Conservation (phyloP, 2,888 invertebrate genomes). For the Eudemis profundana region DNA sequence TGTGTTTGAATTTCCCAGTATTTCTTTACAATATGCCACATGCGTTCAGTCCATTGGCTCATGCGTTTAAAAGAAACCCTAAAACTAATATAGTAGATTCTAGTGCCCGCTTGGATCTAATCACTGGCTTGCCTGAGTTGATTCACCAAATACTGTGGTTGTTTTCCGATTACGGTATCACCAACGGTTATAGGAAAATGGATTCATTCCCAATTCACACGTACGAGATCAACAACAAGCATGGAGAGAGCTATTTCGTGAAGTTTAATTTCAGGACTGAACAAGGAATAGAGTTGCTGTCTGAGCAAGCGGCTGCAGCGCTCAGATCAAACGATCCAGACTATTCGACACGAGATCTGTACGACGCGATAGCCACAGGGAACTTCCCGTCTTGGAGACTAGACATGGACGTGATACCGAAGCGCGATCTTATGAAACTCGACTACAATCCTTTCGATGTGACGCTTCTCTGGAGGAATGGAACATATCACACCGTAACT, state of each 20-base stretch:
- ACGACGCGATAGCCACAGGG: background rate
- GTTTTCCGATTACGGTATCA: no score
- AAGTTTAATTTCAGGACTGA: background rate
- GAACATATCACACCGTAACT: conserved; percentile 90
- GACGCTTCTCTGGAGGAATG: conserved; percentile 87
- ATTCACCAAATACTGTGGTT: no score
- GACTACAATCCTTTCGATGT: background rate
- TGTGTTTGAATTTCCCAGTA: background rate
- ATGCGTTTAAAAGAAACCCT: no score
- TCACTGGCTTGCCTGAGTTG: no score
- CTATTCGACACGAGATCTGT: background rate
- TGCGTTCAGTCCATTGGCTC: background rate
- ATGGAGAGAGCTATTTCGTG: background rate
- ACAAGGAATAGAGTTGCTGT: background rate
- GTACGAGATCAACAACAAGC: background rate
- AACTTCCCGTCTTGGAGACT: background rate
- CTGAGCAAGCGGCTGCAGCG: background rate
- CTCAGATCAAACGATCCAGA: background rate
- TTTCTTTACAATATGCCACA: background rate
- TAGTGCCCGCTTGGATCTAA: no score
- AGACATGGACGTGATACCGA: background rate
- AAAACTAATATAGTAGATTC: no score
- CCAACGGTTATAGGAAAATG: no score
- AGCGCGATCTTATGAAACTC: background rate
- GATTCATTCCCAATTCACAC: no score